Conservation (phyloP, 1,140 invertebrate species). For the Chelonus insularis region DNA sequence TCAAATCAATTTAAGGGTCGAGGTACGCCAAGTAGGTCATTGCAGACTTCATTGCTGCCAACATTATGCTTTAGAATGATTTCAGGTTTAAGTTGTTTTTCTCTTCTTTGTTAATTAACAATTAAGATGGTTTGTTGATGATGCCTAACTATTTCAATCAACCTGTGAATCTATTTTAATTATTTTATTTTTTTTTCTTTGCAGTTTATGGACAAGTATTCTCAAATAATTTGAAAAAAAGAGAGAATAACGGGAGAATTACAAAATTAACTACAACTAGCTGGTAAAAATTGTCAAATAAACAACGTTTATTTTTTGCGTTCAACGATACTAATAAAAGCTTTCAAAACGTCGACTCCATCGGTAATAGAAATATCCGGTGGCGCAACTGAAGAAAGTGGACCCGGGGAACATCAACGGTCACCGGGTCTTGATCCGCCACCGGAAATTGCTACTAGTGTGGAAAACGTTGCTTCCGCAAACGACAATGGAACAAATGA, state of each 20-base stretch:
- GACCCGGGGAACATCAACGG: slow-evolving; percentile 35
- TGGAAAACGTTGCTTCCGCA: slow-evolving; percentile 13
- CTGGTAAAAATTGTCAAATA: slow-evolving; percentile 6
- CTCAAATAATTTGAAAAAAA: slow-evolving; percentile 55
- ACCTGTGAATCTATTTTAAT: too few species aligned
- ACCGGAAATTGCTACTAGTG: slow-evolving; percentile 7
- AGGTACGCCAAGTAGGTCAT: slow-evolving; percentile 59
- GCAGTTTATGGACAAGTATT: slow-evolving; percentile 46
- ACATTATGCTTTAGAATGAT: slow-evolving; percentile 24
- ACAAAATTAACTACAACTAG: too few species aligned
- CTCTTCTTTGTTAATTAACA: too few species aligned
- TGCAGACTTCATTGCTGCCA: slow-evolving; percentile 53
- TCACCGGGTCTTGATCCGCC: slow-evolving; percentile 43
- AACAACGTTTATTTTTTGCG: neutral
- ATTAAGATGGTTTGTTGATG: too few species aligned
- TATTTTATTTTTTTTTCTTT: slow-evolving; percentile 34
- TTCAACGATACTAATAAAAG: slow-evolving; percentile 40
- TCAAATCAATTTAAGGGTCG: slow-evolving; percentile 58
- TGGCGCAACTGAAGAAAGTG: slow-evolving; percentile 48
- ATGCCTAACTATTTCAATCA: too few species aligned
- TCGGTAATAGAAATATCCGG: slow-evolving; percentile 55
- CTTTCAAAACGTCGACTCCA: slow-evolving; percentile 58
- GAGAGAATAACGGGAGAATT: too few species aligned
- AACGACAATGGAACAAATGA: slow-evolving; percentile 32
- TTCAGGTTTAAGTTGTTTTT: neutral